A percentile compares a stretch with the other conserved stretches of the same genome.
Evolutionary conservation across 2,888 invertebrate species (phyloP).

Genomic region (Hedya salicella): DNA sequence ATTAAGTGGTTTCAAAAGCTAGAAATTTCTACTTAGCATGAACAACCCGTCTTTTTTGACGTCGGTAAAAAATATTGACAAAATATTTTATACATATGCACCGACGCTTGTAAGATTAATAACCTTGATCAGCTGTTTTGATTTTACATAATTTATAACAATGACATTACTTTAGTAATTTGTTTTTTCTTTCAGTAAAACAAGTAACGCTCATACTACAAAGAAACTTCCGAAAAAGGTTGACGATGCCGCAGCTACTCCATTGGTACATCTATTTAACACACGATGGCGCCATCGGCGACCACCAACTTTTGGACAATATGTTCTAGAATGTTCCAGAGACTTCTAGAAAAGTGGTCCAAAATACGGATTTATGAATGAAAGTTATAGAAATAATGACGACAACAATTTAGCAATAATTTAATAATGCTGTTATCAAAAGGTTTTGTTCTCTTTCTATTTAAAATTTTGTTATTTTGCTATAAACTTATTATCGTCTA

Average conservation of each 20-base stretch:
- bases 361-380: constrained; percentile 47
- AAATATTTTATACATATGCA: too few species aligned
- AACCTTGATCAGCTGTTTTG: too few species aligned
- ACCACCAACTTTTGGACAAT: constrained; percentile 45
- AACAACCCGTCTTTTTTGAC: too few species aligned
- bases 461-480: constrained; percentile 45
- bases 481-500: constrained; percentile 52
- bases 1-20: too few species aligned
- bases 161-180: too few species aligned
- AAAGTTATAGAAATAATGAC: constrained; percentile 42
- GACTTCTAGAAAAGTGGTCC: constrained; percentile 55
- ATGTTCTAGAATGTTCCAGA: constrained; percentile 69
- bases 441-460: constrained; percentile 42
- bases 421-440: not conserved
- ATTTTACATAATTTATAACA: too few species aligned
- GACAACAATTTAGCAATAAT: constrained; percentile 13
- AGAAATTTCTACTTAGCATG: too few species aligned
- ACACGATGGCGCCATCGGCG: constrained; percentile 52
- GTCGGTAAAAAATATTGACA: too few species aligned
- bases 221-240: constrained; percentile 62
- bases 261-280: constrained; percentile 54
- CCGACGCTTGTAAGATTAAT: too few species aligned
- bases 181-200: too few species aligned
- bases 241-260: constrained; percentile 47
- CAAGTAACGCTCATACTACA: too few species aligned